Percentiles rank a stretch among this genome's conserved stretches.
These are phyloP conservation scores for Lophius americanus DNA, from an alignment of 2,797 vertebrate genomes.

Conservation along the genomic window DNA sequence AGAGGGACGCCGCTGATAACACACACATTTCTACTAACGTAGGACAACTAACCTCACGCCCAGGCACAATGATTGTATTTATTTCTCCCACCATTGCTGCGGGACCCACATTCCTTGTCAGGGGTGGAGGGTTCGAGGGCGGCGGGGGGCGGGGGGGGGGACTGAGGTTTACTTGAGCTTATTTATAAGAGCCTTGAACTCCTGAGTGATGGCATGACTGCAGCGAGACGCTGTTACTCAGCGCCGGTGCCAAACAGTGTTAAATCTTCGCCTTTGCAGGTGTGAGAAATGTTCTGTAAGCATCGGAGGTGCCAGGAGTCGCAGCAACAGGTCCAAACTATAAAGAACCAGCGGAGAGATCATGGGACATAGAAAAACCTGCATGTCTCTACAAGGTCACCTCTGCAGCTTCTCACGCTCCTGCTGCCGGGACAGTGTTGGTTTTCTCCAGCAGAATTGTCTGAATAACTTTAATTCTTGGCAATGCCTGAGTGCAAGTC, in stretches of 20 bases:
- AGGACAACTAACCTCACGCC: conserved; percentile 6
- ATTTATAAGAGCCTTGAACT: conserved; percentile 11
- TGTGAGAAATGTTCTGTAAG: conserved; percentile 60
- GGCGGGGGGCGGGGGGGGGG: conserved; percentile 15
- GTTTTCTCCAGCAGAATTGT: conserved; percentile 57
- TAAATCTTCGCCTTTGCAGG: conserved; percentile 60
- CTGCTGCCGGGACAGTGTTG: conserved; percentile 50
- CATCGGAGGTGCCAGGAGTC: conserved; percentile 57
- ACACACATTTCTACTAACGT: background rate
- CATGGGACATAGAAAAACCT: conserved; percentile 51
- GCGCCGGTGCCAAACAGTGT: conserved; percentile 50
- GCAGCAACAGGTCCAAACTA: conserved; percentile 51
- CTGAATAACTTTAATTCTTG: conserved; percentile 74
- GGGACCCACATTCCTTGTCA: conserved; percentile 45
- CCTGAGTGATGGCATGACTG: conserved; percentile 10
- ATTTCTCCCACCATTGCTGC: conserved; percentile 28
- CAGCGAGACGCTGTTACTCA: conserved; percentile 26
- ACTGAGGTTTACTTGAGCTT: conserved; percentile 14
- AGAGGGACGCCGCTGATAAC: conserved; percentile 6
- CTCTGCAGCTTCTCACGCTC: conserved; percentile 44
- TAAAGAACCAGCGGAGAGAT: conserved; percentile 49
- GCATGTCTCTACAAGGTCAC: conserved; percentile 80
- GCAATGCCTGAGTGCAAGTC: conserved; percentile 67
- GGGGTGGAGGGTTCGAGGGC: conserved; percentile 17
- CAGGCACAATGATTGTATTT: conserved; percentile 30